Conservation (phyloP, 2,888 invertebrate species). For the Cataglyphis altisquamis region DNA sequence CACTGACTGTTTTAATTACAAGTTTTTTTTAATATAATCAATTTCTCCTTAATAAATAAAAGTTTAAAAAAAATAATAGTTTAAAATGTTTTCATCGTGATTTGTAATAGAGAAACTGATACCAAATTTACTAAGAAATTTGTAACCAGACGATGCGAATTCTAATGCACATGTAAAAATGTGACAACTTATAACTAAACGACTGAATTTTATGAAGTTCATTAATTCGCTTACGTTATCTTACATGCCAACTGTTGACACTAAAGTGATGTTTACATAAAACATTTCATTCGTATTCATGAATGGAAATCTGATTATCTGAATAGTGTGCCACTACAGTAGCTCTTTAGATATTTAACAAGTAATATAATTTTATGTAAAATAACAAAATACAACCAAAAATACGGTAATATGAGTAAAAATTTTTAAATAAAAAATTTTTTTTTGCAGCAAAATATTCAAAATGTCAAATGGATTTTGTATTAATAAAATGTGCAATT, state of each 20-base stretch:
- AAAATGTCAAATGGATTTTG: not conserved
- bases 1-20: not conserved
- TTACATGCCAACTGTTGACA: slow-evolving; percentile 6
- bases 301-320: slow-evolving; percentile 11
- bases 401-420: not conserved
- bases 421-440: not conserved
- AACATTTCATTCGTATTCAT: slow-evolving; percentile 31
- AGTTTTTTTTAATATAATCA: not conserved
- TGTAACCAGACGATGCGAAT: not conserved
- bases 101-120: not conserved
- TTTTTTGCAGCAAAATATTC: not conserved
- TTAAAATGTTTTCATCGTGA: not conserved
- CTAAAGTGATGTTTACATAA: not conserved
- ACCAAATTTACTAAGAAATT: not conserved
- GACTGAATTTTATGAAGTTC: not conserved
- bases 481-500: not conserved
- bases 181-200: not conserved
- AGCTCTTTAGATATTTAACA: not conserved
- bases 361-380: slow-evolving; percentile 5
- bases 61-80: not conserved
- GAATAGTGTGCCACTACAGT: not conserved
- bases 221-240: slow-evolving; percentile 1
- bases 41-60: not conserved
- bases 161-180: not conserved
- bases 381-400: not conserved